phyloP scores from a whole-genome alignment of 2,113 vertebrate genomes.

The Syngnathoides biaculeatus region DNA sequence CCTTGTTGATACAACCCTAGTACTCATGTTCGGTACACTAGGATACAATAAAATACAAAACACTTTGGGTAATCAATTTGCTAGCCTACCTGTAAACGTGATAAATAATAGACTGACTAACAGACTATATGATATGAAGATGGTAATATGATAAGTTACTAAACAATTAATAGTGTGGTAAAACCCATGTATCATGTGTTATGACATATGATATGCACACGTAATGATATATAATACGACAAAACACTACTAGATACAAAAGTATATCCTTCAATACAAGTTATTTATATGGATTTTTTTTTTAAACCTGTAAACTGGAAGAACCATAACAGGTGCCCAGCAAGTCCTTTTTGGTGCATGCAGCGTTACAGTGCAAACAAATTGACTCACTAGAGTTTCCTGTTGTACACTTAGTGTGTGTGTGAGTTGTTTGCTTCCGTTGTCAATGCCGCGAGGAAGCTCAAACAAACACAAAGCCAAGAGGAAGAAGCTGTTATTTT shows the following conservation, averaged over 20 bases:
- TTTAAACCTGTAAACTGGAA: not conserved
- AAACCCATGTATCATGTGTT: too few relatives aligned
- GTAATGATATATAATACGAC: too few relatives aligned
- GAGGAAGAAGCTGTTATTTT: not conserved
- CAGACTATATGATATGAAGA: too few relatives aligned
- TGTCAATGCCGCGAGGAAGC: conserved; percentile 35
- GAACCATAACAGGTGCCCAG: not conserved
- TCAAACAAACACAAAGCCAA: not conserved
- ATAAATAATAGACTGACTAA: too few relatives aligned
- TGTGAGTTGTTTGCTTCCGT: conserved; percentile 37
- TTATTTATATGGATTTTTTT: not conserved
- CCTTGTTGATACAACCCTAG: too few relatives aligned
- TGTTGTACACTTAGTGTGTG: not conserved
- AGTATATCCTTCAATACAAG: not conserved
- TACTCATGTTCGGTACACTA: too few relatives aligned
- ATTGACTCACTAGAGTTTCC: not conserved
- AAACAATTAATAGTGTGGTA: too few relatives aligned
- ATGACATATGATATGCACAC: too few relatives aligned
- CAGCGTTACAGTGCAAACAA: not conserved
- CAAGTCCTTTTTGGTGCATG: not conserved
- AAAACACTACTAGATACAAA: not conserved
- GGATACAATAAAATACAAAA: too few relatives aligned
- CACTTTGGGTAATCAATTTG: too few relatives aligned
- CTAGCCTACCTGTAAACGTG: too few relatives aligned
- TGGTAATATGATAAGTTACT: too few relatives aligned